Evolutionary conservation across 30 jellyfish, hydroid and myxozoan species (phyloP).

Genomic region (Haliclystus octoradiatus): DNA sequence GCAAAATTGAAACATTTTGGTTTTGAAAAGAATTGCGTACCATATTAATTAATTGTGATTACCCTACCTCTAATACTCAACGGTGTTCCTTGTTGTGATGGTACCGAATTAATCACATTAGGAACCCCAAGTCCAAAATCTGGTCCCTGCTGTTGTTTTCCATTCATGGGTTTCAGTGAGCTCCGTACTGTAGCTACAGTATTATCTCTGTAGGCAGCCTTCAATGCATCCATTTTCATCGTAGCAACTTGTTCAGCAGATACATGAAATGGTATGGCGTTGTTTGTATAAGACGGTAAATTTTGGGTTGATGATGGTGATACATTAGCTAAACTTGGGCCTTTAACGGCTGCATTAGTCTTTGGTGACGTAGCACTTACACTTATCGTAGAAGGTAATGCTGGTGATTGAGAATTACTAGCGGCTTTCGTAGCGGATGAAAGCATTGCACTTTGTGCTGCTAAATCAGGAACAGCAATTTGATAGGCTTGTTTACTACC

Average conservation of each 20-base stretch:
- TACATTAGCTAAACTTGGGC: not conserved
- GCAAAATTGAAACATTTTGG: too few species aligned
- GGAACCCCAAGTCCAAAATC: not conserved
- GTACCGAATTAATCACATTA: too few species aligned
- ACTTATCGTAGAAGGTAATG: not conserved
- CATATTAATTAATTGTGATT: too few species aligned
- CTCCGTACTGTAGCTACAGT: not conserved
- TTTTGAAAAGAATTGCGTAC: too few species aligned
- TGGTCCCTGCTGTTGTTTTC: not conserved
- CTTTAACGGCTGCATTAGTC: not conserved
- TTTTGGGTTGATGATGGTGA: not conserved
- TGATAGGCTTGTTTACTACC: not conserved
- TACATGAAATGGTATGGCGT: conserved; percentile 1
- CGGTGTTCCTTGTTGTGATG: not conserved
- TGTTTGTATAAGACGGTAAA: not conserved
- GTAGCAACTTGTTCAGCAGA: not conserved
- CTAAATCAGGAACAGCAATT: not conserved
- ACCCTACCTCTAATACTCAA: too few species aligned
- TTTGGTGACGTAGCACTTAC: not conserved
- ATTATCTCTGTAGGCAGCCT: not conserved
- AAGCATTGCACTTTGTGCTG: not conserved
- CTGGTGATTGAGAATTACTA: not conserved
- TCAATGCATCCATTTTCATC: not conserved
- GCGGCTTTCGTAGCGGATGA: not conserved
- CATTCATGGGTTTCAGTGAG: not conserved